phyloP scores from a whole-genome alignment of 2,797 vertebrate species.

The Tapirus indicus region DNA sequence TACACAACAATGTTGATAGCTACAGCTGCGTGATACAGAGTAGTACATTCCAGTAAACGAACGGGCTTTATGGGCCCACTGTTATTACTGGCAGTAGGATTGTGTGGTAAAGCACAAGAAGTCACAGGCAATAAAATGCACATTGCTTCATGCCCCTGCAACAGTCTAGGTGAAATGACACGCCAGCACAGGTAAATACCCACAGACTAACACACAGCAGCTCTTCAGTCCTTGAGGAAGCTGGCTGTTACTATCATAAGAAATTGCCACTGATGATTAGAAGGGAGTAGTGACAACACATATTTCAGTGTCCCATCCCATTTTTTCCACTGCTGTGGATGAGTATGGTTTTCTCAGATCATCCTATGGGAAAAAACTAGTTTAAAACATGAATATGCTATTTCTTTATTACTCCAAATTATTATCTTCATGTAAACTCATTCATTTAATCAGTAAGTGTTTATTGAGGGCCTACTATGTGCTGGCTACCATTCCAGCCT shows the following conservation, averaged over 20 bases:
- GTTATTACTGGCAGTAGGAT: neutral
- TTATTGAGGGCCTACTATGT: neutral
- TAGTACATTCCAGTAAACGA: neutral
- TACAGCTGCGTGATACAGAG: neutral
- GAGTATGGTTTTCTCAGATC: neutral
- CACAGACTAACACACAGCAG: neutral
- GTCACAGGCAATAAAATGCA: constrained; percentile 20
- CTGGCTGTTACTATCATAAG: neutral
- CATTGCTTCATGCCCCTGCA: neutral
- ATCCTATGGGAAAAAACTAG: neutral
- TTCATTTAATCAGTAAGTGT: neutral
- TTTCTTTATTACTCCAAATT: constrained; percentile 3
- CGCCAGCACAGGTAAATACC: neutral
- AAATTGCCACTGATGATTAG: neutral
- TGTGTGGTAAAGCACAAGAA: neutral
- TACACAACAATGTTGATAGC: neutral
- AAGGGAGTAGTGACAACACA: neutral
- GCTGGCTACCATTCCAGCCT: neutral
- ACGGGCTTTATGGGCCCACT: neutral
- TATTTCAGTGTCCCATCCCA: neutral
- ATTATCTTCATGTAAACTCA: neutral
- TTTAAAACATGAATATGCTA: neutral
- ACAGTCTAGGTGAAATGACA: constrained; percentile 14
- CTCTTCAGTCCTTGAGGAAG: neutral
- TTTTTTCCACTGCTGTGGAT: neutral